These are phyloP conservation scores for Pseudochirops cupreus DNA, from an alignment of 2,797 vertebrate genomes.

Conservation along the genomic window DNA sequence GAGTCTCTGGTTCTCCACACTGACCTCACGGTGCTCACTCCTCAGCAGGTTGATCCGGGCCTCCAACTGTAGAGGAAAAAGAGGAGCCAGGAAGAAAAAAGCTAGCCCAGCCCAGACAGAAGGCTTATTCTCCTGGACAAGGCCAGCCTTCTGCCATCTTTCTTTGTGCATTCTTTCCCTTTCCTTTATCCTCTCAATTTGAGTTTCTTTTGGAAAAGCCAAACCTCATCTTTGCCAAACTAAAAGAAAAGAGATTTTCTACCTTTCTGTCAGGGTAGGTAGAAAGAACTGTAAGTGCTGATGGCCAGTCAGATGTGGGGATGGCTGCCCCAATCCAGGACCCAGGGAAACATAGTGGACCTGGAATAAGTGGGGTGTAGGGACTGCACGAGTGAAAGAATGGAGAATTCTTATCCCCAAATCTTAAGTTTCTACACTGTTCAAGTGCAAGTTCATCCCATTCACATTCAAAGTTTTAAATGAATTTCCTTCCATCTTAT, in stretches of 20 bases:
- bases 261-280: background rate
- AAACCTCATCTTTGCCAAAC: background rate
- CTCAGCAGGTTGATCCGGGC: slow-evolving; percentile 77
- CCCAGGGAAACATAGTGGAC: background rate
- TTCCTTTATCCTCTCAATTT: background rate
- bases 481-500: background rate
- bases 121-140: background rate
- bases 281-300: background rate
- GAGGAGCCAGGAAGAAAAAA: background rate
- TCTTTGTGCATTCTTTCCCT: background rate
- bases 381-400: background rate
- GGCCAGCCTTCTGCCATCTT: background rate
- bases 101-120: background rate
- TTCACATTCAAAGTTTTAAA: background rate
- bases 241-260: background rate
- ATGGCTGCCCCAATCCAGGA: background rate
- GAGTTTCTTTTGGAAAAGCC: background rate
- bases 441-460: background rate
- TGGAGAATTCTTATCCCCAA: background rate
- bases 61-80: slow-evolving; percentile 81
- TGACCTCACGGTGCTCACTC: slow-evolving; percentile 69
- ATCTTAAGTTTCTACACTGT: background rate
- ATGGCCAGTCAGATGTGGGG: background rate
- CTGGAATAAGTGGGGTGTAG: background rate
- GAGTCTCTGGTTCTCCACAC: slow-evolving; percentile 80